phyloP scores from a whole-genome alignment of 1,140 invertebrate genomes.

The Pantala flavescens region DNA sequence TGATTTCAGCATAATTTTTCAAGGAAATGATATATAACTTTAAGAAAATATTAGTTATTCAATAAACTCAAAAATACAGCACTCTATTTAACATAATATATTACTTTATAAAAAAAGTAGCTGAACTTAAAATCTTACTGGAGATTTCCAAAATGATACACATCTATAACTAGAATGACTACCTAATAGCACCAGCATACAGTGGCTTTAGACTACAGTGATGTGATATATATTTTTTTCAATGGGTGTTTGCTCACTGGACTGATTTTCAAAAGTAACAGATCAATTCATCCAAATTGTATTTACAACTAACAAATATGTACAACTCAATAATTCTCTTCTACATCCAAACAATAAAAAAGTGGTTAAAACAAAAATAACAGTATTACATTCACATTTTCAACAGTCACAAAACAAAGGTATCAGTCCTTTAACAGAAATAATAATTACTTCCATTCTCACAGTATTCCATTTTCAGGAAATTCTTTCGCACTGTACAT shows the following conservation, averaged over 20 bases:
- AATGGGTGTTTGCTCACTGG: neutral
- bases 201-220: no score
- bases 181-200: neutral
- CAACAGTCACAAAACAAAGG: neutral
- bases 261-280: neutral
- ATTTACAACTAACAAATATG: neutral
- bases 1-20: no score
- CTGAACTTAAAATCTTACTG: neutral
- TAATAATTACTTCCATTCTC: neutral
- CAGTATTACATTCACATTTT: neutral
- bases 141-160: neutral
- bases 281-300: neutral
- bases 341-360: neutral
- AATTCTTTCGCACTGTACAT: neutral
- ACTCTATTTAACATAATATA: neutral
- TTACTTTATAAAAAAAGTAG: neutral
- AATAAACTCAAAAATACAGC: neutral
- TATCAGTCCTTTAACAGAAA: neutral
- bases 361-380: neutral
- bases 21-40: neutral
- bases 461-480: neutral
- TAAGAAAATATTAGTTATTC: neutral
- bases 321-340: neutral
- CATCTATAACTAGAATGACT: neutral
- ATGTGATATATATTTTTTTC: neutral